A percentile compares a stretch with the other conserved stretches of the same genome.
Conservation (phyloP, 2,888 invertebrate genomes). For the Leistus spinibarbis region DNA sequence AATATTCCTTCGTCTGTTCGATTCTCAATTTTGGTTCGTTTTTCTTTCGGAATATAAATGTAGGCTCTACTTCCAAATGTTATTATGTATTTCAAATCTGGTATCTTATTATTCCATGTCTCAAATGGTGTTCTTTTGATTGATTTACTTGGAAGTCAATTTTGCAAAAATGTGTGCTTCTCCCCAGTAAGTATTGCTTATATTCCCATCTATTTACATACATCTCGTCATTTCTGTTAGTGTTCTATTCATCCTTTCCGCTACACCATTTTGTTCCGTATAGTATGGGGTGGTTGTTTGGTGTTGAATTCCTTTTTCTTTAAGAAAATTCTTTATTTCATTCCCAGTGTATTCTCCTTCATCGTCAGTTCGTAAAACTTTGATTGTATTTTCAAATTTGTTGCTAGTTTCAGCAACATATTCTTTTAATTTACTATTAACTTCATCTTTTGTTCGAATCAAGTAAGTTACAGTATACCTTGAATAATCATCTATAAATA, state of each 20-base stretch:
- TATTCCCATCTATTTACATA: slow-evolving; percentile 1
- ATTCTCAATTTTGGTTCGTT: slow-evolving; percentile 41
- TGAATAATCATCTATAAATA: slow-evolving; percentile 49
- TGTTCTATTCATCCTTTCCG: slow-evolving; percentile 1
- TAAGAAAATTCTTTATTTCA: slow-evolving; percentile 40
- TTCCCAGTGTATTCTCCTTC: slow-evolving; percentile 46
- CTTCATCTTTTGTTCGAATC: slow-evolving; percentile 45
- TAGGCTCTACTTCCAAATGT: slow-evolving; percentile 1
- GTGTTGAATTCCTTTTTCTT: slow-evolving; percentile 44
- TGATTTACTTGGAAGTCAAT: slow-evolving; percentile 2
- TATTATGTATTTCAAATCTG: not conserved
- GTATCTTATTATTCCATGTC: not conserved
- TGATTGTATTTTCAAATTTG: slow-evolving; percentile 10
- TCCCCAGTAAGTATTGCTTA: slow-evolving; percentile 7
- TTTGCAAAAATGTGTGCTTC: slow-evolving; percentile 27
- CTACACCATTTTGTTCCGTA: slow-evolving; percentile 48
- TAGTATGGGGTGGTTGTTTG: slow-evolving; percentile 42
- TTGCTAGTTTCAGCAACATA: slow-evolving; percentile 11
- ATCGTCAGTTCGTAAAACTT: slow-evolving; percentile 42
- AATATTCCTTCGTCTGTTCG: slow-evolving; percentile 42
- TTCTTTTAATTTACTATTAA: slow-evolving; percentile 37
- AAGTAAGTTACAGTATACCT: slow-evolving; percentile 44
- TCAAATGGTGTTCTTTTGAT: slow-evolving; percentile 9
- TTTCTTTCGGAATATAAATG: slow-evolving; percentile 41
- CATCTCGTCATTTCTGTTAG: slow-evolving; percentile 1